Evolutionary conservation across 2,113 vertebrate genomes (phyloP).

Genomic region (Bujurquina vittata): DNA sequence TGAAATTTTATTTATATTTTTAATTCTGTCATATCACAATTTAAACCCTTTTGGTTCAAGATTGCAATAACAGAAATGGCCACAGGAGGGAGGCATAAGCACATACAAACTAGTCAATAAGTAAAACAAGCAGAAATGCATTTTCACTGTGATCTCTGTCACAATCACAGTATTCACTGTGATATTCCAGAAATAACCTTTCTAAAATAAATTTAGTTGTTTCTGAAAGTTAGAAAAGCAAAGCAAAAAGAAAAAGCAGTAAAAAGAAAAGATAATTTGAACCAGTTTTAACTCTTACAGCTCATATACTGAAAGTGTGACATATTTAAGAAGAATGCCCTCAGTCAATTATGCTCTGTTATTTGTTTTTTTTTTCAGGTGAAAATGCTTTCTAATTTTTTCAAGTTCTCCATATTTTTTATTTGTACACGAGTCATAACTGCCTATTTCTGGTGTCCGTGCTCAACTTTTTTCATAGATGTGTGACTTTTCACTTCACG

Average conservation of each 20-base stretch:
- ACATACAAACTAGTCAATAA: neutral
- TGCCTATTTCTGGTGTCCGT: neutral
- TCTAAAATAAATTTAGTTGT: neutral
- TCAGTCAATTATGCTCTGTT: fast-evolving
- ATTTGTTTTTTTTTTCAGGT: neutral
- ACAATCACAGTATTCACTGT: neutral
- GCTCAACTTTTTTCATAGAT: neutral
- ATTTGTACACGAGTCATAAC: neutral
- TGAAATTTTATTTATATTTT: neutral
- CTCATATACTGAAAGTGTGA: neutral
- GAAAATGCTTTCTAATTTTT: neutral
- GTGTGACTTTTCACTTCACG: neutral
- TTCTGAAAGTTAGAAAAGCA: neutral
- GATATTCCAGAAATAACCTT: neutral
- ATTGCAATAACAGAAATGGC: neutral
- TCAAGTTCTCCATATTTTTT: neutral
- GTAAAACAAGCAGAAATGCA: neutral
- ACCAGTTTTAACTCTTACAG: neutral
- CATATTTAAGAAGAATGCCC: neutral
- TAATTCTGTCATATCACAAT: neutral
- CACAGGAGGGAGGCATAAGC: slow-evolving; percentile 48
- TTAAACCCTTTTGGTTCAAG: neutral
- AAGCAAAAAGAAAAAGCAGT: neutral
- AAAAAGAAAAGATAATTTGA: neutral
- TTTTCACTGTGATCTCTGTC: neutral